A percentile compares a stretch with the other conserved stretches of the same genome.
These are phyloP conservation scores for Ethmia dodecea DNA, from an alignment of 2,888 invertebrate species.

Conservation along the genomic window DNA sequence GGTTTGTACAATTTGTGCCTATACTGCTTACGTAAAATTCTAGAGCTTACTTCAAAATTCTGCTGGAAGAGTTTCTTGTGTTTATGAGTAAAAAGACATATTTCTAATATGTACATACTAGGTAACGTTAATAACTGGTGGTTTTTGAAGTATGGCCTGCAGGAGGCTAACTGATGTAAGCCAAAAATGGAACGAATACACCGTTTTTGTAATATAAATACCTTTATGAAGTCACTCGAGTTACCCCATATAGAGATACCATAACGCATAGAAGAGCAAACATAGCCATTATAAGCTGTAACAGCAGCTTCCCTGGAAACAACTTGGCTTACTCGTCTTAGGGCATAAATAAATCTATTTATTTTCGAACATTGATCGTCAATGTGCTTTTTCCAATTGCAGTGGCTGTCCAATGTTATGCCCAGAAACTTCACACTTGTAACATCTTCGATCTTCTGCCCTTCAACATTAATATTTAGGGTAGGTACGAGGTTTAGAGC, in stretches of 20 bases:
- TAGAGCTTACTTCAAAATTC: neutral
- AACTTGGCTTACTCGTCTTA: neutral
- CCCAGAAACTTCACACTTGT: too few relatives aligned
- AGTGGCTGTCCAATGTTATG: too few relatives aligned
- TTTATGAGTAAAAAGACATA: neutral
- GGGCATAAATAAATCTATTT: neutral
- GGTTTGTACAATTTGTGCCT: neutral
- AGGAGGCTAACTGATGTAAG: neutral
- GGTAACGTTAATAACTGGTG: neutral
- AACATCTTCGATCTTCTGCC: too few relatives aligned
- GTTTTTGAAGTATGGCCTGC: neutral
- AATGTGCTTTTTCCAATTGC: too few relatives aligned
- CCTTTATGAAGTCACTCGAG: neutral
- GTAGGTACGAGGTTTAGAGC: too few relatives aligned
- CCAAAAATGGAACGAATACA: conserved; percentile 5
- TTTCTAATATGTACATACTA: neutral
- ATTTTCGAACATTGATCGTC: too few relatives aligned
- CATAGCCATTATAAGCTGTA: neutral
- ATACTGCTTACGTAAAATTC: neutral
- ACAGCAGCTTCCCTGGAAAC: neutral
- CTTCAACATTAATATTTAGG: too few relatives aligned
- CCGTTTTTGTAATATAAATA: conserved; percentile 4
- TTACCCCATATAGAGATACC: conserved; percentile 8
- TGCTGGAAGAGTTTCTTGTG: neutral
- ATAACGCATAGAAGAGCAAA: neutral